Base-by-base conservation (phyloP, 2,113 vertebrate species). In the Cardinalis cardinalis region DNA sequence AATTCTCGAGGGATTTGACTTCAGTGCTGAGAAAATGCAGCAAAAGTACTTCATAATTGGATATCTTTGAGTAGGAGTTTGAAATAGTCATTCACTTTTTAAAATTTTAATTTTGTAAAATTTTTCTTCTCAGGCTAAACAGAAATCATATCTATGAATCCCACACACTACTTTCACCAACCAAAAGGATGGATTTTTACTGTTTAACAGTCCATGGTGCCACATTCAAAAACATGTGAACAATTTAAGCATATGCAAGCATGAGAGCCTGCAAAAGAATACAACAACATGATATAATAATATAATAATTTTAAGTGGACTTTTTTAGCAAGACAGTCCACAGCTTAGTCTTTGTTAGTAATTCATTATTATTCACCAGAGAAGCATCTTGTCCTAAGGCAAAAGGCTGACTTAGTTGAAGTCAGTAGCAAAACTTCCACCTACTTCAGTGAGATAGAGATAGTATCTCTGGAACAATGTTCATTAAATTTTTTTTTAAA, bases 61-160 rank as follows among this genome's bases (percentile, higher is more conserved):
- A 52, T 95, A 69, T 81, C 31, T 92, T 84, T 89, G 92, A 94
- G 94, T 88, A 93, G 94, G 95, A 95, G 90, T 93, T 89, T 84
- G 58, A 96, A 96, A 92, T 8, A 94, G 70, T 65, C 14, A 59
- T 88, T 90, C 72, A 12, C 25, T 32, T 69, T 52, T 51, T 74
- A 28, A 58, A 84, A 36, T 84, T 93, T 96, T 78, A n/a, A 76
- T 80, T 94, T 95, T 64, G 8, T 52, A 95, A 93, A 82, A 63
- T 38, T 90, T 94, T 91, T 90, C 60, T 94, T 92, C 71, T 93
- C 46, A 60, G 36, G 43, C 76, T 93, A 93, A 95, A 88, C 49
- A 82, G 64, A 92, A 95, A 87, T 86, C 19, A 2, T 52, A 66
- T 75, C 56, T 72, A 29, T n/a, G 60, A 88, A 80, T 56, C 48